Evolutionary conservation across 37 sponge, comb jelly and placozoan genomes (phyloP).

Genomic region (Aplysina aerophoba): DNA sequence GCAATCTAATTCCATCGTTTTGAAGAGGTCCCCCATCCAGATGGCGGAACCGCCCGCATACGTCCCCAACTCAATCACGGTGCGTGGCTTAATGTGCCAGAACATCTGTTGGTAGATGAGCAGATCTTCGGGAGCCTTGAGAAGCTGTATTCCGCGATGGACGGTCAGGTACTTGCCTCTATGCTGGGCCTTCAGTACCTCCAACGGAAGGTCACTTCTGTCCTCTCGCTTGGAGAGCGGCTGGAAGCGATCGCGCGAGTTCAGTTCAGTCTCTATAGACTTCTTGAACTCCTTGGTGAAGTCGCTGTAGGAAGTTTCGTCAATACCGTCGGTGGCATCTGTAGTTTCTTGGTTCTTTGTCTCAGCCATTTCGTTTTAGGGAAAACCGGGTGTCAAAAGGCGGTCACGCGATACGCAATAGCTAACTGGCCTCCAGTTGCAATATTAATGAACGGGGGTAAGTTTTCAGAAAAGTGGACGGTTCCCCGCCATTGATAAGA

Average conservation of each 20-base stretch:
- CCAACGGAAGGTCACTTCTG: conserved; percentile 26
- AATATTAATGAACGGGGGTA: no score
- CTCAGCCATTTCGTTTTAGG: no score
- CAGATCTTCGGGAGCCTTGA: conserved; percentile 40
- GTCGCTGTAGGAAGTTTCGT: no score
- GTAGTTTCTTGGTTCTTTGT: no score
- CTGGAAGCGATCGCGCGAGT: conserved; percentile 48
- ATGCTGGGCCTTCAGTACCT: neutral
- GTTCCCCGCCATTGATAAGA: no score
- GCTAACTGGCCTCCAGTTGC: no score
- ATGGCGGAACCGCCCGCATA: conserved; percentile 60
- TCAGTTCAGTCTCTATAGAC: neutral
- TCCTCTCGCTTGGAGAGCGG: conserved; percentile 51
- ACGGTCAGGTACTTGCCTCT: conserved; percentile 37
- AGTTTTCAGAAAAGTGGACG: no score
- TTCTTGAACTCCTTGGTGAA: neutral
- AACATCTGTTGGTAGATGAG: conserved; percentile 43
- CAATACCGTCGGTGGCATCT: no score
- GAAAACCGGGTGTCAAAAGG: no score
- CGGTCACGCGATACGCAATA: no score
- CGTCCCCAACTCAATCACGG: conserved; percentile 65
- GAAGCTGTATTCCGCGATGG: conserved; percentile 18
- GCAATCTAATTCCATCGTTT: conserved; percentile 6
- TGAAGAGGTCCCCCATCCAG: conserved; percentile 55
- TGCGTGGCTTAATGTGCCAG: conserved; percentile 36